Conservation (phyloP, 1,140 invertebrate species). For the Diorhabda elongata region DNA sequence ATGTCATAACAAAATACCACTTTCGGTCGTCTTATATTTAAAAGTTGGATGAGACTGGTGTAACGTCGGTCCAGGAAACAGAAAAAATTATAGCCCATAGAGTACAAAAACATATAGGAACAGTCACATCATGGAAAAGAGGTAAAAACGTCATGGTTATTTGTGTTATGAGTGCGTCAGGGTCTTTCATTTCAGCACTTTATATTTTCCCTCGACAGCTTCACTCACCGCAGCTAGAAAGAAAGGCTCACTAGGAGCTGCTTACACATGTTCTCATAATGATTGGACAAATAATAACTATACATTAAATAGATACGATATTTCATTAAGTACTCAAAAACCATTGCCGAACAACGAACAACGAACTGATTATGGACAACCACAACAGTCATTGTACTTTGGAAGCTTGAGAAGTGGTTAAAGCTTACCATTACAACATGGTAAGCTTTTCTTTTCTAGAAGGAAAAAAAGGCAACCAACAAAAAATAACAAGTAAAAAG, state of each 20-base stretch:
- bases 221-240: background rate
- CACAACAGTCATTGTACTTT: conserved; percentile 40
- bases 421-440: conserved; percentile 7
- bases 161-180: background rate
- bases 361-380: conserved; percentile 30
- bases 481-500: background rate
- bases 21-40: conserved; percentile 44
- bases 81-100: conserved; percentile 46
- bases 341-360: conserved; percentile 19
- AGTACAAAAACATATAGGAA: conserved; percentile 47
- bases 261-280: conserved; percentile 36
- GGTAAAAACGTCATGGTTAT: background rate
- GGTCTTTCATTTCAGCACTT: background rate
- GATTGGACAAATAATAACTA: conserved; percentile 38
- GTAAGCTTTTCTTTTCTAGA: background rate
- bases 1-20: conserved; percentile 39
- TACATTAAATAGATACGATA: conserved; percentile 22
- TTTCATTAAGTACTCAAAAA: conserved; percentile 23
- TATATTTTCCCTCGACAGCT: background rate
- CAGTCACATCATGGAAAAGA: conserved; percentile 46
- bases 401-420: conserved; percentile 35
- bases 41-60: conserved; percentile 49
- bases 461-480: background rate
- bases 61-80: conserved; percentile 47
- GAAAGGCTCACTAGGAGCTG: conserved; percentile 41